A percentile compares a stretch with the other conserved stretches of the same genome.
phyloP scores from a whole-genome alignment of 2,797 vertebrate species.

The Anniella stebbinsi region DNA sequence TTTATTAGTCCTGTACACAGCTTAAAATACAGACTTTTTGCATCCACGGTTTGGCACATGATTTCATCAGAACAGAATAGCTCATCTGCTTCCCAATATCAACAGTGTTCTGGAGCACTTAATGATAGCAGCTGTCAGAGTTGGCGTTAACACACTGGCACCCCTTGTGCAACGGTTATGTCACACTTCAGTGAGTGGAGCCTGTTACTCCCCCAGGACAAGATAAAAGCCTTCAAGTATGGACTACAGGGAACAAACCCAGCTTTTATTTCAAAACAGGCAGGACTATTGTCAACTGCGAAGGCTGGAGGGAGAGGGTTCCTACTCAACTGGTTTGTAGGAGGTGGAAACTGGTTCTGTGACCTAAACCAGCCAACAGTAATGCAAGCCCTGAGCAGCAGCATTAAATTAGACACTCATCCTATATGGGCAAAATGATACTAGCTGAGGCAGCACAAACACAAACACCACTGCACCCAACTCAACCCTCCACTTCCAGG shows the following conservation, averaged over 20 bases:
- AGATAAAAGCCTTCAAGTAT: background rate
- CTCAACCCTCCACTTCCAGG: background rate
- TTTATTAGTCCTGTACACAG: slow-evolving; percentile 6
- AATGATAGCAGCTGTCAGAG: slow-evolving; percentile 24
- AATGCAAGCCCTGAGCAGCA: slow-evolving; percentile 41
- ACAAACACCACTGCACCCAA: background rate
- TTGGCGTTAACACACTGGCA: slow-evolving; percentile 28
- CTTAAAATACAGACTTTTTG: slow-evolving; percentile 5
- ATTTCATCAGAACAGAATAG: background rate
- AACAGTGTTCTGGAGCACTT: slow-evolving; percentile 14
- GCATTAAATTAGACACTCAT: slow-evolving; percentile 11
- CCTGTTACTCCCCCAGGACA: background rate
- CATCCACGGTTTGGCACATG: background rate
- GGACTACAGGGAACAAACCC: background rate
- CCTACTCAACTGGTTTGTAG: background rate
- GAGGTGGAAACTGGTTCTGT: background rate
- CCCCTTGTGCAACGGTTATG: background rate
- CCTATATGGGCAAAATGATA: background rate
- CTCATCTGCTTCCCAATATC: slow-evolving; percentile 12
- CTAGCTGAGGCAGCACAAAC: background rate
- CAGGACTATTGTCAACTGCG: background rate
- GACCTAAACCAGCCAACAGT: slow-evolving; percentile 18
- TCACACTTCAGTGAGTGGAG: background rate
- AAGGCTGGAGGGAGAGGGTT: background rate
- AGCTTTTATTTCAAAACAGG: background rate